Evolutionary conservation across 2,113 vertebrate species (phyloP), one percentile per base, ranked within the genome.

Genomic region (Lamprotornis superbus): DNA sequence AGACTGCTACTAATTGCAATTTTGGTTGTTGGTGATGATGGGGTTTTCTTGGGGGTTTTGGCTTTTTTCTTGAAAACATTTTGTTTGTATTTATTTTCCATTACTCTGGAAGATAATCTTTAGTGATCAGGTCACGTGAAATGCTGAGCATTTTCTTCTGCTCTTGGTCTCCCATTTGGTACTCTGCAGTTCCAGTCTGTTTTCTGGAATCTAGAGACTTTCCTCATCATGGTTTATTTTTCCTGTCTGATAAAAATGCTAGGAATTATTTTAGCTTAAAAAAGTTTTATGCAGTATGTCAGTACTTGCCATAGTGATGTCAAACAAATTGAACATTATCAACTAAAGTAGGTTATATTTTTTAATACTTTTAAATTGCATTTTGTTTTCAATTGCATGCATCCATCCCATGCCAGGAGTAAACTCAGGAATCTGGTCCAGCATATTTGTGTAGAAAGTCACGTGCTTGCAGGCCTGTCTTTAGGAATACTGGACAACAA

Each of bases 231-330:
- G 17, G 42, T 90, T 94, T 92, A 59, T 90, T 95, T 93, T 96
- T 74, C 42, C 85, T 95, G 55, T 77, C 71, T 89, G 73, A 83
- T 88, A 95, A 94, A 90, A 97, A 96, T 68, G 68, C 60, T 81
- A 74, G 76, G 71, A 90, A 93, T 87, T 4, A 55, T 91, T 87
- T 82, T 74, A 67, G 47, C 63, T 68, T 28, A 64, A 59, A 83
- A 46, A 92, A 86, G 28, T 46, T 83, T 21, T 4, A 71, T 90
- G 59, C 24, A 30, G 13, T 70, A 23, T 91, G 44, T 93, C 71
- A 65, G 53, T 90, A 55, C 44, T 83, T 95, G 65, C 50, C 70
- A 68, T 78, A 84, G 69, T 71, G 39, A 59, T 89, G 47, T 70
- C 68, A 91, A 90, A 89, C 80, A 94, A 91, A 80, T 75, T 1